These are phyloP conservation scores for Galerucella pusilla DNA, from an alignment of 2,888 invertebrate species.

Conservation along the genomic window DNA sequence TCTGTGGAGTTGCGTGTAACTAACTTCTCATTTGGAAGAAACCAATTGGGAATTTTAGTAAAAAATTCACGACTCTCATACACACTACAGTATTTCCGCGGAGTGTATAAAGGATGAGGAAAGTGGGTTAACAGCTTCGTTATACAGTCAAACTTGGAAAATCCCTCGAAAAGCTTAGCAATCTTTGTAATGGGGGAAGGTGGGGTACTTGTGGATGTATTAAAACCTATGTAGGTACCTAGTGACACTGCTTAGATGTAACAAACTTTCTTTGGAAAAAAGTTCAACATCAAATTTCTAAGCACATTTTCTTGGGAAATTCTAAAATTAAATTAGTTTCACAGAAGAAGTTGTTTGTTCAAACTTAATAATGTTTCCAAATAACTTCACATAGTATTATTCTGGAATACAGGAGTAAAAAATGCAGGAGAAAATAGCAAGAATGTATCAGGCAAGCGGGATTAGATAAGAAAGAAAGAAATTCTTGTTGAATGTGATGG, in stretches of 20 bases:
- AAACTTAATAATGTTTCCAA: too few species aligned
- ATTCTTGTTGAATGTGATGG: too few species aligned
- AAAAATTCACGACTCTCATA: constrained; percentile 30
- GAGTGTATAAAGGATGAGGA: constrained; percentile 16
- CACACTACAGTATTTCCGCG: constrained; percentile 12
- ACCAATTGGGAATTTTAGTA: constrained; percentile 31
- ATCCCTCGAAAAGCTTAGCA: constrained; percentile 13
- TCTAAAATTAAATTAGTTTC: too few species aligned
- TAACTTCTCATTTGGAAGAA: constrained; percentile 22
- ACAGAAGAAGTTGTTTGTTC: too few species aligned
- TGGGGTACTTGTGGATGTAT: not conserved
- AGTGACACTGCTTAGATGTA: not conserved
- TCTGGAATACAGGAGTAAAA: too few species aligned
- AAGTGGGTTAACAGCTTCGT: constrained; percentile 25
- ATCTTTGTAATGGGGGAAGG: not conserved
- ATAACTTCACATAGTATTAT: too few species aligned
- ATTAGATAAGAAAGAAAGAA: too few species aligned
- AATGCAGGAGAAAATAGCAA: too few species aligned
- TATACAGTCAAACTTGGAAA: constrained; percentile 22
- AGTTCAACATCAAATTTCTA: not conserved
- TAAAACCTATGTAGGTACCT: not conserved
- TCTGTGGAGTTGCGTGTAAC: not conserved
- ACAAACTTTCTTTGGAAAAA: not conserved
- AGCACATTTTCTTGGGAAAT: too few species aligned
- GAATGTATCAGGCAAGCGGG: too few species aligned